These are phyloP conservation scores for Agriopis aurantiaria DNA, from an alignment of 2,888 invertebrate species.

Conservation along the genomic window DNA sequence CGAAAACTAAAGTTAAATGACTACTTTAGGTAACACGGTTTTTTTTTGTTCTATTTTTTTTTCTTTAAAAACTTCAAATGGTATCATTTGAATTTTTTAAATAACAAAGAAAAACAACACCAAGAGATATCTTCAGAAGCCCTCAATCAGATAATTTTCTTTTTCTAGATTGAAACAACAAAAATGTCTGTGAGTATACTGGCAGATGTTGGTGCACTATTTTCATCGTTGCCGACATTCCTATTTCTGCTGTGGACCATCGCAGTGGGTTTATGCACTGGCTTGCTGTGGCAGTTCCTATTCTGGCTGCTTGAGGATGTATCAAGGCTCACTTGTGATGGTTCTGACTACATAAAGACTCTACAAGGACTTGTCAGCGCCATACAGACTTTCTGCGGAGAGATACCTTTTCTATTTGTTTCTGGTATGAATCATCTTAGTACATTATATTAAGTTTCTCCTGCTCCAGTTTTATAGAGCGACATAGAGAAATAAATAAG, in stretches of 20 bases:
- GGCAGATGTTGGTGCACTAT: conserved; percentile 89
- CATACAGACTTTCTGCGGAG: conserved; percentile 93
- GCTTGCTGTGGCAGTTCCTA: conserved; percentile 94
- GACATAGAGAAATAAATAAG: background rate
- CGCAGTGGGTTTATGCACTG: conserved; percentile 93
- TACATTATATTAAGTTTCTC: background rate
- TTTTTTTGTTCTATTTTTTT: too few species aligned
- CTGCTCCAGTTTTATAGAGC: background rate
- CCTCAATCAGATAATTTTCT: background rate
- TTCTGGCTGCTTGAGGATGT: conserved; percentile 94
- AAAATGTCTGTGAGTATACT: conserved; percentile 89
- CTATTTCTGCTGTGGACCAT: conserved; percentile 93
- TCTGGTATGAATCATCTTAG: conserved; percentile 84
- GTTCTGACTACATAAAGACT: conserved; percentile 88
- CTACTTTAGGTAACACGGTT: too few species aligned
- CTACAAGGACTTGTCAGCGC: conserved; percentile 91
- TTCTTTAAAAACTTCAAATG: too few species aligned
- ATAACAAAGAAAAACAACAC: too few species aligned
- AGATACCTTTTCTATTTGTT: conserved; percentile 94
- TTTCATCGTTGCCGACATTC: conserved; percentile 89
- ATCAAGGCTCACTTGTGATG: conserved; percentile 77
- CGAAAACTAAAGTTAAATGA: too few species aligned
- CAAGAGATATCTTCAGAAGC: too few species aligned
- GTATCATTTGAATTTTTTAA: too few species aligned
- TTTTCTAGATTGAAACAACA: conserved; percentile 87